phyloP scores from a whole-genome alignment of 2,888 invertebrate species.

The Scaptodrosophila latifasciaeformis region DNA sequence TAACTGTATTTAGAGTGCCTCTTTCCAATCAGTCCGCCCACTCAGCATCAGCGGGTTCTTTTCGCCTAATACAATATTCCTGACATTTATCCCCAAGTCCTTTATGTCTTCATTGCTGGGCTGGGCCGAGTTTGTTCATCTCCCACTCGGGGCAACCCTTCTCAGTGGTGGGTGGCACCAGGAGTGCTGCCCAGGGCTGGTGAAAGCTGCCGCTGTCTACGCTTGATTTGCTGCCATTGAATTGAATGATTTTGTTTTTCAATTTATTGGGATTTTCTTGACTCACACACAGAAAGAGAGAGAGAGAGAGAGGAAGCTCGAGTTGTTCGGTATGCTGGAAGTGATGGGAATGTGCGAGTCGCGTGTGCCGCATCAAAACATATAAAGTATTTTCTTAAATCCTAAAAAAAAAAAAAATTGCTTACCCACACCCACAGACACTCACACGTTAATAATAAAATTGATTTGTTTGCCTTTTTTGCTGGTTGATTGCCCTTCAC shows the following conservation, averaged over 20 bases:
- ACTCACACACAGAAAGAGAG: conserved; percentile 12
- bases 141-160: no score
- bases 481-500: no score
- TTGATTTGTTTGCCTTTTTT: conserved; percentile 59
- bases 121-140: no score
- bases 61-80: no score
- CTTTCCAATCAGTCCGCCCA: no score
- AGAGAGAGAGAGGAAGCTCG: background rate
- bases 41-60: no score
- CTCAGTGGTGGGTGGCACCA: no score
- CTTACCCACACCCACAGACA: conserved; percentile 14
- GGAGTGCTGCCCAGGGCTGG: no score
- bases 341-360: conserved; percentile 10
- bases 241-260: conserved; percentile 70
- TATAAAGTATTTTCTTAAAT: conserved; percentile 47
- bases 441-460: conserved; percentile 54
- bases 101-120: conserved; percentile 54
- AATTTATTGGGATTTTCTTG: conserved; percentile 64
- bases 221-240: conserved; percentile 65
- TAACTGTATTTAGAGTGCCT: no score
- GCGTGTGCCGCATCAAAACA: conserved; percentile 30
- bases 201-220: conserved; percentile 1
- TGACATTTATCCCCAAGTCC: background rate
- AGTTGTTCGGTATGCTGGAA: background rate
- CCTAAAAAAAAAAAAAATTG: conserved; percentile 8